Evolutionary conservation across 2,797 vertebrate genomes (phyloP).

Genomic region (Nannoperca obscura): DNA sequence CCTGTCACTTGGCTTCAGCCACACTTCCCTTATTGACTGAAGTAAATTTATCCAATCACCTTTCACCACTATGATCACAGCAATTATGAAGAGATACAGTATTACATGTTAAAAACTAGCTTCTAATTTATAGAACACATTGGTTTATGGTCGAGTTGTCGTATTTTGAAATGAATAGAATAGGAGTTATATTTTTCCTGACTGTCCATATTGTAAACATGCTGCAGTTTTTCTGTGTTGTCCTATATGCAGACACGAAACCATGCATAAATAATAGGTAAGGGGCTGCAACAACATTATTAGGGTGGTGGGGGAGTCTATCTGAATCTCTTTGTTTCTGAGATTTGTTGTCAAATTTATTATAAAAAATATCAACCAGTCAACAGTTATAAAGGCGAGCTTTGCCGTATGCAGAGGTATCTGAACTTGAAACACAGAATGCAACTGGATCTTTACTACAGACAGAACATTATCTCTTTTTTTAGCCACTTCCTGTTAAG

Average conservation of each 20-base stretch:
- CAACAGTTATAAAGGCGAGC: neutral
- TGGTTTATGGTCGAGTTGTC: neutral
- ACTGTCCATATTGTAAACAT: neutral
- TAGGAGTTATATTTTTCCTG: neutral
- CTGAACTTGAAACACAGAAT: neutral
- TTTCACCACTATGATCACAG: neutral
- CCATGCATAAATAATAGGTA: neutral
- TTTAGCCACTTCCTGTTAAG: neutral
- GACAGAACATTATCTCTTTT: neutral
- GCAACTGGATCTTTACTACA: neutral
- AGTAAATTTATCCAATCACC: neutral
- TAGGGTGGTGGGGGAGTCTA: too few relatives aligned
- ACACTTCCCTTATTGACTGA: neutral
- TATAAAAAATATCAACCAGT: neutral
- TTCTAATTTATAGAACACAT: neutral
- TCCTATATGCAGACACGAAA: neutral
- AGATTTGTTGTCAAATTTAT: neutral
- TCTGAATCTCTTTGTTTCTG: too few relatives aligned
- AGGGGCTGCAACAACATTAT: neutral
- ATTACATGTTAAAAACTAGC: too few relatives aligned
- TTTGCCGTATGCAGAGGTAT: constrained; percentile 1
- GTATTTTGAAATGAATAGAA: neutral
- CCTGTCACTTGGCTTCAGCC: neutral
- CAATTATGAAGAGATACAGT: neutral
- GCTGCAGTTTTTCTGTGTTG: neutral